Conservation (phyloP, 2,113 vertebrate species). For the Anhinga rufa region DNA sequence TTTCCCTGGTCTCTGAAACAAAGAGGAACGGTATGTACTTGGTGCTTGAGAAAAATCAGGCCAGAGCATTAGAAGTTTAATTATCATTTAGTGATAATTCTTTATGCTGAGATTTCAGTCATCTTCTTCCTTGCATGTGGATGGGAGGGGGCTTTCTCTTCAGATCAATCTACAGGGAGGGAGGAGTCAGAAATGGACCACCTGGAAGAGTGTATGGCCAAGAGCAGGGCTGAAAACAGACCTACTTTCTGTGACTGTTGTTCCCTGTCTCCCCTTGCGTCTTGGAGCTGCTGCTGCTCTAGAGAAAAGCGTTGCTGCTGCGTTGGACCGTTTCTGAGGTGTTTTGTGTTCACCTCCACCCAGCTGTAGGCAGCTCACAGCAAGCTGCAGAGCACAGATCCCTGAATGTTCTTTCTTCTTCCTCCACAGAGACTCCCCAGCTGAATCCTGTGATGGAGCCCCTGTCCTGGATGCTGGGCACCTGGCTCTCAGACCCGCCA, state of each 20-base stretch:
- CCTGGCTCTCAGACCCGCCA: constrained; percentile 87
- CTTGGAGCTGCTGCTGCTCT: background rate
- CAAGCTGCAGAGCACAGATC: background rate
- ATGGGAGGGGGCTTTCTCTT: background rate
- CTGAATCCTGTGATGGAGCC: constrained; percentile 84
- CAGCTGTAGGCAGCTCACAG: background rate
- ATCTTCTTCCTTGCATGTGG: background rate
- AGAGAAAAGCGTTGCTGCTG: background rate
- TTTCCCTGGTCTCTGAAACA: background rate
- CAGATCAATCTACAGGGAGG: background rate
- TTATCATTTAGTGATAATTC: background rate
- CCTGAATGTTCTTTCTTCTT: background rate
- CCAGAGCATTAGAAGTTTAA: background rate
- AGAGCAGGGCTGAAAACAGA: background rate
- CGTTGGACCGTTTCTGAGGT: background rate
- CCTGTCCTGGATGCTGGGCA: constrained; percentile 92
- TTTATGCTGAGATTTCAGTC: background rate
- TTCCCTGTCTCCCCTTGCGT: background rate
- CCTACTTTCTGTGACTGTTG: background rate
- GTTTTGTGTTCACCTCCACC: background rate
- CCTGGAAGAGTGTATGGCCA: background rate
- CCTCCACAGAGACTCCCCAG: constrained; percentile 65
- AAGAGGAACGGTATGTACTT: rapidly evolving
- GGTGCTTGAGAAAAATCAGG: background rate
- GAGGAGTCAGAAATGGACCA: background rate